Base-by-base conservation (phyloP, 1,140 invertebrate genomes). In the Drosophila miranda region DNA sequence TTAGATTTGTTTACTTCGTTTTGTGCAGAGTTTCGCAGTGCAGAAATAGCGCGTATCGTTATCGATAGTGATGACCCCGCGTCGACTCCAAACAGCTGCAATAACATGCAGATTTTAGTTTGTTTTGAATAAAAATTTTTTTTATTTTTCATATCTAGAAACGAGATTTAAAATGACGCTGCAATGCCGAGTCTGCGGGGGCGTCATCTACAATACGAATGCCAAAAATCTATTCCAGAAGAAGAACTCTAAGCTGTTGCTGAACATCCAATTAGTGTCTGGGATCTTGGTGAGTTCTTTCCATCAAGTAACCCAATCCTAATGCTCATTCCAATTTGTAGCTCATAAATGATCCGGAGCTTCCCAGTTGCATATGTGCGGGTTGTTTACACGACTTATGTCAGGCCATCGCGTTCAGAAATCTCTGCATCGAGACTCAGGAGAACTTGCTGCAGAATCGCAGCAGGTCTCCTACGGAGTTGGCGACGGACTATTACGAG, bases 381-480 rank as follows among this genome's bases (percentile, higher is more conserved):
- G 80, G 81, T 48, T 84, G 80, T 6, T n/a, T 81, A 7, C 51
- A 75, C 8, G 77, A 86, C 41, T 23, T 87, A 0, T 78, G 75
- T 26, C 61, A 59, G 19, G 82, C 82, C 0, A 38, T 78, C 8
- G 48, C 60, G 1, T 86, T 86, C 38, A 48, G 82, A 3, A 78
- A 86, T 4, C 69, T 73, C 1, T 81, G 58, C 50, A 51, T 60
- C 3, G 68, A 52, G 48, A 75, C 81, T 2, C 81, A 86, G 19
- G 44, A 71, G 21, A 6, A 53, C 41, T 43, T 86, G 1, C 13
- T 58, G 1, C 34, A 58, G 11, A 16, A 26, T 38, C 34, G 34
- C 11, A 34, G 9, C 16, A 26, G 8, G 6, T 8, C 3, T 42
- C 13, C 11, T 6, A n/a, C 2, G 1, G 16, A 41, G 11, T 8